phyloP scores from a whole-genome alignment of 2,113 vertebrate species.

The Balaenoptera acutorostrata region DNA sequence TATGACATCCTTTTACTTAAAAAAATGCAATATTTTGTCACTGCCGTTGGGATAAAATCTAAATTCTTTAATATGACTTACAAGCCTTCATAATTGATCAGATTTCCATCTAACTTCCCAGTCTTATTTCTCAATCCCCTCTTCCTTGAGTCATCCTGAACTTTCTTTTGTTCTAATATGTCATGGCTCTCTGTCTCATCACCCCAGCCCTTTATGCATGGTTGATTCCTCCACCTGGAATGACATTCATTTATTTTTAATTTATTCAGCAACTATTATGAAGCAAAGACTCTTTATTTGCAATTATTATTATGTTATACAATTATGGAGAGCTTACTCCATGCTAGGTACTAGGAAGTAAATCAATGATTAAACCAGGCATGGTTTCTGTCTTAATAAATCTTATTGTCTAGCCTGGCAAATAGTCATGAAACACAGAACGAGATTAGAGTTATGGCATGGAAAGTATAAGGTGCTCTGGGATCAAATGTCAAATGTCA shows the following conservation, averaged over 20 bases:
- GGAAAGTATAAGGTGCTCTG: neutral
- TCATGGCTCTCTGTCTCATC: neutral
- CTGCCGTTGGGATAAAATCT: neutral
- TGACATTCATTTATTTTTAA: neutral
- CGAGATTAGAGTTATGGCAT: neutral
- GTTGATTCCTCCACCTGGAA: neutral
- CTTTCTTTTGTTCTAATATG: neutral
- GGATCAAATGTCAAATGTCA: neutral
- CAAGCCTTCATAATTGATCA: neutral
- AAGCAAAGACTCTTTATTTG: neutral
- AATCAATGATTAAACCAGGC: neutral
- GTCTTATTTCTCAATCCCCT: neutral
- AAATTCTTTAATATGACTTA: neutral
- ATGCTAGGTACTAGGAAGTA: neutral
- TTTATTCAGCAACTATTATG: neutral
- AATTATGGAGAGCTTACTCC: neutral
- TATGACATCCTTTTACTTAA: neutral
- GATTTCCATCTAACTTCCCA: neutral
- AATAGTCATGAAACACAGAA: neutral
- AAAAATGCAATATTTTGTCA: neutral
- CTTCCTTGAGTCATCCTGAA: neutral
- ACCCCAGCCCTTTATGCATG: neutral
- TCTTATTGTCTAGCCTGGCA: neutral
- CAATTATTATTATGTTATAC: neutral
- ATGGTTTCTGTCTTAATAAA: neutral